phyloP scores from a whole-genome alignment of 2,888 invertebrate genomes.

The Hoplodrina blanda region DNA sequence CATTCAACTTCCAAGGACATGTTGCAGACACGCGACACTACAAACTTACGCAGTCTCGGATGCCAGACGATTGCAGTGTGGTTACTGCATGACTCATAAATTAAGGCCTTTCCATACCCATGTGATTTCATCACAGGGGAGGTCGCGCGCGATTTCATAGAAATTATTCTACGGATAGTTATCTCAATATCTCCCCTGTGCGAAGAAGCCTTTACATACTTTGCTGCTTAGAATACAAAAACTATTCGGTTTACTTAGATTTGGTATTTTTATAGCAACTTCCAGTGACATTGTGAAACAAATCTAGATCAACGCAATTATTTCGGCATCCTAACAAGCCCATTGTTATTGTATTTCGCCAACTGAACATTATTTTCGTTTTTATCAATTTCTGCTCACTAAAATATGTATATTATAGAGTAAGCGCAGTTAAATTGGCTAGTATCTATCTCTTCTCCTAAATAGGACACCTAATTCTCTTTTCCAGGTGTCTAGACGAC shows the following conservation, averaged over 20 bases:
- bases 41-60: neutral
- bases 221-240: constrained; percentile 14
- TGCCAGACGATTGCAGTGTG: constrained; percentile 17
- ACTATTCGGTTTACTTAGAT: constrained; percentile 12
- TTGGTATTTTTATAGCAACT: constrained; percentile 25
- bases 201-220: neutral
- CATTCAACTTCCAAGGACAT: neutral
- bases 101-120: no score
- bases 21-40: constrained; percentile 9
- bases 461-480: neutral
- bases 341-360: constrained; percentile 34
- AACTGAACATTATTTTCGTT: neutral
- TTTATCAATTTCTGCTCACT: neutral
- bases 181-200: no score
- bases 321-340: constrained; percentile 19
- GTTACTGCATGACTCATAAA: constrained; percentile 12
- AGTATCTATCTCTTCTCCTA: no score
- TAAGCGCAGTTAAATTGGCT: neutral
- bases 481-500: constrained; percentile 81
- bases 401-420: neutral
- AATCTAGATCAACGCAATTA: constrained; percentile 37
- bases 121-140: no score
- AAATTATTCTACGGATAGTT: no score
- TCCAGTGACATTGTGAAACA: constrained; percentile 25
- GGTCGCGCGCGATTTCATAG: no score